phyloP scores from a whole-genome alignment of 2,113 vertebrate species.

The Ageneiosus marmoratus region DNA sequence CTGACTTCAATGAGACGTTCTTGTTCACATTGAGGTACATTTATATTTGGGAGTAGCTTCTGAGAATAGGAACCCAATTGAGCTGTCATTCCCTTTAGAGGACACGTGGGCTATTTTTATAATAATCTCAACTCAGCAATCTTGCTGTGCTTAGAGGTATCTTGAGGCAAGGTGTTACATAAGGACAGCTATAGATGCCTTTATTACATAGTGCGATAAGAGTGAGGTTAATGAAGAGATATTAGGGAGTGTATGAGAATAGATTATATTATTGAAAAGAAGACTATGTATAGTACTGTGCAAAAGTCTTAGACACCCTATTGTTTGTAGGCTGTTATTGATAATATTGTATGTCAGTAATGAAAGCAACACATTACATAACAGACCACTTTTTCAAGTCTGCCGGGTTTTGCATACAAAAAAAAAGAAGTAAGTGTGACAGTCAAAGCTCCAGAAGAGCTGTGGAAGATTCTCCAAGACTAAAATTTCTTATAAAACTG shows the following conservation, averaged over 20 bases:
- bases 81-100: conserved; percentile 33
- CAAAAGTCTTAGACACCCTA: too few species aligned
- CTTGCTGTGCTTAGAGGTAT: conserved; percentile 22
- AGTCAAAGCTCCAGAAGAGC: too few species aligned
- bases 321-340: too few species aligned
- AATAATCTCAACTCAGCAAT: conserved; percentile 44
- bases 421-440: too few species aligned
- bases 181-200: conserved; percentile 14
- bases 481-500: too few species aligned
- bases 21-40: conserved; percentile 7
- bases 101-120: conserved; percentile 44
- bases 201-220: background rate
- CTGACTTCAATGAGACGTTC: background rate
- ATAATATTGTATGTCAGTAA: too few species aligned
- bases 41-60: conserved; percentile 23
- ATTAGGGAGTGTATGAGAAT: background rate
- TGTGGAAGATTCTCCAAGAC: too few species aligned
- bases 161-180: conserved; percentile 35
- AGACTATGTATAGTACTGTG: background rate
- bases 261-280: background rate
- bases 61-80: conserved; percentile 26
- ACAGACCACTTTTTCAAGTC: too few species aligned
- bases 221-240: background rate
- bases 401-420: too few species aligned
- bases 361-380: too few species aligned